phyloP scores from a whole-genome alignment of 2,113 vertebrate genomes.

The Garra rufa region DNA sequence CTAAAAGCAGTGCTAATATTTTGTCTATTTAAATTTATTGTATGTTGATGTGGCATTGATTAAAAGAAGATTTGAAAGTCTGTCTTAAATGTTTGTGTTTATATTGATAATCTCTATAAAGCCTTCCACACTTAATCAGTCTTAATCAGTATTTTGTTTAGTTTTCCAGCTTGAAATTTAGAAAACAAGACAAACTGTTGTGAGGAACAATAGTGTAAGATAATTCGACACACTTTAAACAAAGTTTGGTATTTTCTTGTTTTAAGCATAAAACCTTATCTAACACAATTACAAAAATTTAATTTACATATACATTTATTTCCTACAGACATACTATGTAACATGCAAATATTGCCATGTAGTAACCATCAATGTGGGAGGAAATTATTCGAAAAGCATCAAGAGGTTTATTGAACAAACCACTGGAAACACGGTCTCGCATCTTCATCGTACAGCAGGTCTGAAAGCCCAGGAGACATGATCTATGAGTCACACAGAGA shows the following conservation, averaged over 20 bases:
- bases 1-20: neutral
- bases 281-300: too few relatives aligned
- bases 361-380: neutral
- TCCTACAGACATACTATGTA: neutral
- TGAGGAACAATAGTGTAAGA: neutral
- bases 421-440: neutral
- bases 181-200: neutral
- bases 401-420: neutral
- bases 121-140: neutral
- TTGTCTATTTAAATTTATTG: neutral
- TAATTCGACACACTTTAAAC: neutral
- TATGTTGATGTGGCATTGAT: neutral
- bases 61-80: neutral
- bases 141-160: too few relatives aligned
- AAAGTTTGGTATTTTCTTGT: too few relatives aligned
- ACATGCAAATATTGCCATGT: neutral
- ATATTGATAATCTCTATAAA: neutral
- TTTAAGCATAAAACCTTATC: too few relatives aligned
- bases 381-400: neutral
- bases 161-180: neutral
- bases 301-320: too few relatives aligned
- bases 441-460: neutral
- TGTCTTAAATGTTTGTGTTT: neutral
- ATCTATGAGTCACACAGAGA: conserved; percentile 11
- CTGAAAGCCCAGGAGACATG: neutral